A percentile compares a stretch with the other conserved stretches of the same genome.
These are phyloP conservation scores for Thaumatotibia leucotreta DNA, from an alignment of 1,140 invertebrate species.

Conservation along the genomic window DNA sequence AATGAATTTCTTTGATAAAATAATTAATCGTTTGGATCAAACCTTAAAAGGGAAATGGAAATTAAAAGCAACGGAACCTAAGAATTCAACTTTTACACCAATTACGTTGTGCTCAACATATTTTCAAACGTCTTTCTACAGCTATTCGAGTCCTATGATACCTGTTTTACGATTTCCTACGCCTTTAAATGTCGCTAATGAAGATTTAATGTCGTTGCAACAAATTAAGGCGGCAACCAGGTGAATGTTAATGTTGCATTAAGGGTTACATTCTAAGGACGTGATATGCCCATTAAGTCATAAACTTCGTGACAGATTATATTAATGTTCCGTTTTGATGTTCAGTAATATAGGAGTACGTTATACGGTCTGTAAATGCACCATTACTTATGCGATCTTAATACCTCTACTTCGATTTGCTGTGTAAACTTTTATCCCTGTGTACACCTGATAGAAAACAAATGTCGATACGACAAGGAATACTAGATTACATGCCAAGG, in stretches of 20 bases:
- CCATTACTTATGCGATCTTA: not conserved
- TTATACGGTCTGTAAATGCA: not conserved
- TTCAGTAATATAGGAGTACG: not conserved
- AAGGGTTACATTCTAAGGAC: not conserved
- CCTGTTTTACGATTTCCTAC: slow-evolving; percentile 8
- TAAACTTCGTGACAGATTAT: slow-evolving; percentile 7
- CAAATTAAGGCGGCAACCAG: slow-evolving; percentile 12
- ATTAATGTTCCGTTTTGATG: not conserved
- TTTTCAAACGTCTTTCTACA: not conserved
- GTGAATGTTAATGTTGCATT: slow-evolving; percentile 11
- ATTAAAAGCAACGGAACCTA: too few species aligned
- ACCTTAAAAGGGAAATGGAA: too few species aligned
- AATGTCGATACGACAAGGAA: too few species aligned
- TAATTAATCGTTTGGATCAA: too few species aligned
- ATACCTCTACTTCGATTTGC: too few species aligned
- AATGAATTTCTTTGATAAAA: too few species aligned
- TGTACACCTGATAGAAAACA: too few species aligned
- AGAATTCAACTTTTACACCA: too few species aligned
- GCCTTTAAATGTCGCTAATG: slow-evolving; percentile 6
- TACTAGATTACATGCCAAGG: too few species aligned
- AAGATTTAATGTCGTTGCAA: slow-evolving; percentile 13
- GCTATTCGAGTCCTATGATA: not conserved
- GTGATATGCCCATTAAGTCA: slow-evolving; percentile 1
- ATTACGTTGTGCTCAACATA: not conserved
- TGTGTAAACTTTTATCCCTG: too few species aligned